Percentiles rank a stretch among this genome's conserved stretches.
phyloP scores from a whole-genome alignment of 2,797 vertebrate species.

The Xerus rutilus region DNA sequence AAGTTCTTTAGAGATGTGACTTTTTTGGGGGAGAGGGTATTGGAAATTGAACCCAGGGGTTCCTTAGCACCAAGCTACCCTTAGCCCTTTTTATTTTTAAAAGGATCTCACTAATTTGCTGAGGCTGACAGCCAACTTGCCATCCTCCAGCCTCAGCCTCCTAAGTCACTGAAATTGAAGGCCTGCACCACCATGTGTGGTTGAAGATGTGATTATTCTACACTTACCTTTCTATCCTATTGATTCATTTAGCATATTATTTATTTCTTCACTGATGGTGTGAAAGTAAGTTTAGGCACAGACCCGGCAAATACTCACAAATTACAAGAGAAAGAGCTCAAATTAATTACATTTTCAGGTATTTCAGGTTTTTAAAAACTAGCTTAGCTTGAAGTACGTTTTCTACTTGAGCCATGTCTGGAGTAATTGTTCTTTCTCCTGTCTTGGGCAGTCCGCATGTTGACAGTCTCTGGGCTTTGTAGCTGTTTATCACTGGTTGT shows the following conservation, averaged over 20 bases:
- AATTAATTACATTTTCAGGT: neutral
- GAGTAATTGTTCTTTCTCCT: too few species aligned
- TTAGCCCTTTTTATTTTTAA: too few species aligned
- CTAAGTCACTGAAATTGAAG: too few species aligned
- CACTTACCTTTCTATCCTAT: neutral
- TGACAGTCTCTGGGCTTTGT: neutral
- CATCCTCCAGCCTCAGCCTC: too few species aligned
- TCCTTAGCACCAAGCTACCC: too few species aligned
- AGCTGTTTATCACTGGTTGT: neutral
- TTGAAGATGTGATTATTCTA: neutral
- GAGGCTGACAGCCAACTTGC: too few species aligned
- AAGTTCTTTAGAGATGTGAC: neutral
- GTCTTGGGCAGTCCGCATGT: neutral
- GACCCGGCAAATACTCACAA: neutral
- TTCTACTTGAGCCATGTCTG: neutral
- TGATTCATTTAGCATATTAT: neutral
- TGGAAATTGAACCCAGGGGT: too few species aligned
- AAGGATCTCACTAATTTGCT: too few species aligned
- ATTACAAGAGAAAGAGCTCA: neutral
- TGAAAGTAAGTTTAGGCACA: neutral
- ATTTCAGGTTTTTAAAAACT: neutral
- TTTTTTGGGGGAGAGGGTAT: too few species aligned
- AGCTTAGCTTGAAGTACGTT: neutral
- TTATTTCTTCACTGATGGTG: slow-evolving; percentile 16
- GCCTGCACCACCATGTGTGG: too few species aligned